A percentile compares a stretch with the other conserved stretches of the same genome.
These are phyloP conservation scores for Tursiops truncatus DNA, from an alignment of 2,113 vertebrate species.

Conservation along the genomic window DNA sequence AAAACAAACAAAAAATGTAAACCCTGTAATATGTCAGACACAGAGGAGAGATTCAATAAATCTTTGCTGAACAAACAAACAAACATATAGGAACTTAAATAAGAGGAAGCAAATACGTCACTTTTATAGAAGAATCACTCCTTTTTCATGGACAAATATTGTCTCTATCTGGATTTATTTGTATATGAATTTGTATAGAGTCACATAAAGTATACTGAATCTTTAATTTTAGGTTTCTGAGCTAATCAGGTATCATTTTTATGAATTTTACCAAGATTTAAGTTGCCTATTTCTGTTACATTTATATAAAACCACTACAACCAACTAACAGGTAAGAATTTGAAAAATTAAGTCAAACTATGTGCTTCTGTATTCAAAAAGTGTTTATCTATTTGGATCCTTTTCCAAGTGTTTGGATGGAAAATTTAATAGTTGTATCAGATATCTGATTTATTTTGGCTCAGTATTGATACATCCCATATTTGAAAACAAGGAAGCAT, in stretches of 20 bases:
- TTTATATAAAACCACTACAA: neutral
- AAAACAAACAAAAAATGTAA: neutral
- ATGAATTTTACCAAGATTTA: neutral
- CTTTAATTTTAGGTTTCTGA: neutral
- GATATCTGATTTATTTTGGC: neutral
- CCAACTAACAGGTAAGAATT: neutral
- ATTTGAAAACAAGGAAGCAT: neutral
- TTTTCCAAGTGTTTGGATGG: neutral
- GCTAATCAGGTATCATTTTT: neutral
- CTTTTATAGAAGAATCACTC: neutral
- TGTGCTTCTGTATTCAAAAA: neutral
- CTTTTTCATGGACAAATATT: neutral
- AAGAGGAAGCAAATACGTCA: neutral
- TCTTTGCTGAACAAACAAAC: neutral
- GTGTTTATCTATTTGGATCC: neutral
- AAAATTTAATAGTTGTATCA: neutral
- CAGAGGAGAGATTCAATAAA: neutral
- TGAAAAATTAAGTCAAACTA: neutral
- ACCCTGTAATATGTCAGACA: neutral
- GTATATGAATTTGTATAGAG: neutral
- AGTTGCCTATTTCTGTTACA: neutral
- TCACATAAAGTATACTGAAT: neutral
- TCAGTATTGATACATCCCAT: neutral
- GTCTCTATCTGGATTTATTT: neutral
- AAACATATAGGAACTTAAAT: neutral